Percentiles rank a stretch among this genome's conserved stretches.
Evolutionary conservation across 2,113 vertebrate species (phyloP).

Genomic region (Gnathonemus longibarbis): DNA sequence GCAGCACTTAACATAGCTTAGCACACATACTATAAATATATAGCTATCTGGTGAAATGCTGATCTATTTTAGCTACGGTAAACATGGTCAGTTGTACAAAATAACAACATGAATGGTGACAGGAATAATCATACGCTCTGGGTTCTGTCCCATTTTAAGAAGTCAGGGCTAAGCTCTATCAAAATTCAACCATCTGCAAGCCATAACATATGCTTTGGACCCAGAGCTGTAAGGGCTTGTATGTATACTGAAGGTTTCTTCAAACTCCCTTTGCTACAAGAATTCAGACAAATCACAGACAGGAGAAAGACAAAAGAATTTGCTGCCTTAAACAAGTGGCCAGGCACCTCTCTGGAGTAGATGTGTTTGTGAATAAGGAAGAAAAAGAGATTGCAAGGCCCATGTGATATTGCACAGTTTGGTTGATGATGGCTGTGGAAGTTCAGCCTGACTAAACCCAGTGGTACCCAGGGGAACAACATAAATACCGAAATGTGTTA

Average conservation of each 20-base stretch:
- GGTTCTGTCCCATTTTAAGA: background rate
- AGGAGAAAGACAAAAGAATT: background rate
- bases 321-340: background rate
- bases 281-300: background rate
- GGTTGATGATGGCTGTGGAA: background rate
- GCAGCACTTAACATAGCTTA: background rate
- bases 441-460: background rate
- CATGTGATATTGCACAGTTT: background rate
- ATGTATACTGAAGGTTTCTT: background rate
- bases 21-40: background rate
- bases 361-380: background rate
- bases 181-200: background rate
- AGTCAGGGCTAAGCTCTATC: background rate
- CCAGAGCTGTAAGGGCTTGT: background rate
- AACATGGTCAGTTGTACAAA: background rate
- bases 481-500: background rate
- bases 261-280: background rate
- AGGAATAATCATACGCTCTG: background rate
- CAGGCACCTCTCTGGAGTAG: background rate
- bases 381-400: background rate
- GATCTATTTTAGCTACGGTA: background rate
- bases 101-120: background rate
- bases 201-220: background rate
- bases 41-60: background rate
- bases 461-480: background rate